A percentile compares a stretch with the other conserved stretches of the same genome.
Evolutionary conservation across 2,888 invertebrate species (phyloP).

Genomic region (Nemapogon koenigi): DNA sequence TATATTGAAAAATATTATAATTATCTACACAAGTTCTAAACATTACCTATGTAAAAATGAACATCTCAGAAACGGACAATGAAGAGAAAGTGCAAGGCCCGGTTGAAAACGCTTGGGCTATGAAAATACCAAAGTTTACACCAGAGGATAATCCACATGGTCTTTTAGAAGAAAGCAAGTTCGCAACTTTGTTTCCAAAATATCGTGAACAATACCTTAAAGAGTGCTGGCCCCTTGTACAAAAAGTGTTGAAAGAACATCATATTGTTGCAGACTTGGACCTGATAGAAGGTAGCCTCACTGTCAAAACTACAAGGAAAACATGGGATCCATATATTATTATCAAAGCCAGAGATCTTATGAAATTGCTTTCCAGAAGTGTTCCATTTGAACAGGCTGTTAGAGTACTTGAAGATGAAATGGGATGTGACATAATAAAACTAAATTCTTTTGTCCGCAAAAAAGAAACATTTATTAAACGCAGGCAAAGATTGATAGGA

Average conservation of each 20-base stretch:
- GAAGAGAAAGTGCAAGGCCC: constrained; percentile 51
- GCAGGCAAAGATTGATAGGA: constrained; percentile 93
- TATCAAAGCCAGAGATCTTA: constrained; percentile 94
- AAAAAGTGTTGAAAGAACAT: constrained; percentile 82
- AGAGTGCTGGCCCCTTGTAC: constrained; percentile 94
- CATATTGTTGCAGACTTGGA: constrained; percentile 88
- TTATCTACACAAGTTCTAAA: too few relatives aligned
- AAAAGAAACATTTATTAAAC: constrained; percentile 92
- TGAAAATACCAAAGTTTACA: constrained; percentile 87
- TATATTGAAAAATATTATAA: too few relatives aligned
- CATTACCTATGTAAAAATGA: too few relatives aligned
- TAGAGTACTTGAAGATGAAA: constrained; percentile 85
- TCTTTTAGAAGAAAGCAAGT: constrained; percentile 91
- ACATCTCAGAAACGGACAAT: constrained; percentile 26
- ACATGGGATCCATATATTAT: constrained; percentile 99
- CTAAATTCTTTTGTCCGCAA: constrained; percentile 90
- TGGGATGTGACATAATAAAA: constrained; percentile 95
- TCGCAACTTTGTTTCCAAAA: constrained; percentile 96
- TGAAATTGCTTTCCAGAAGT: constrained; percentile 92
- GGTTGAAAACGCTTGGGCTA: constrained; percentile 84
- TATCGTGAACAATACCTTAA: constrained; percentile 95
- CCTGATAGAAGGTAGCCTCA: constrained; percentile 92
- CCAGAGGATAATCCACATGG: constrained; percentile 89
- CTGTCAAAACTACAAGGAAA: constrained; percentile 92
- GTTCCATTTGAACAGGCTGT: constrained; percentile 97